Base-by-base conservation (phyloP, 2,888 invertebrate genomes). In the Ennomos quercinarius region DNA sequence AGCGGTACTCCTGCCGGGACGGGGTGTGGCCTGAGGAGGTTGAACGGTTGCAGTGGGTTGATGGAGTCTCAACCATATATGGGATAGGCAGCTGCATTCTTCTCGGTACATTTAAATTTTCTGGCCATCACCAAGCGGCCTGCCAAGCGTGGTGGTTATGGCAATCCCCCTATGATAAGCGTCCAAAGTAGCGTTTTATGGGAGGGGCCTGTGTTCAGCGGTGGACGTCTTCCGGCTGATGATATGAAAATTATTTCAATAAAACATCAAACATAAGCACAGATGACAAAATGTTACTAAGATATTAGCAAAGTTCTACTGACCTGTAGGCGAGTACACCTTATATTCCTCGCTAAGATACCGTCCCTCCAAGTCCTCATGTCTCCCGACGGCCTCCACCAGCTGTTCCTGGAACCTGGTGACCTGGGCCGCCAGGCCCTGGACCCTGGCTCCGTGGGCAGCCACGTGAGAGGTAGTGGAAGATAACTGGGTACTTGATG, bases 21-120 rank as follows among this genome's bases (percentile, higher is more conserved):
- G 97, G 97, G 0, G 97, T 97, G 46, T 88, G 77, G 17, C 96
- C 96, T 95, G 81, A 2, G n/a, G n/a, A n/a, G n/a, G n/a, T n/a
- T n/a, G n/a, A n/a, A n/a, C n/a, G n/a, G n/a, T n/a, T n/a, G n/a
- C n/a, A n/a, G n/a, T n/a, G n/a, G n/a, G n/a, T n/a, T n/a, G n/a
- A n/a, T n/a, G n/a, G n/a, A n/a, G n/a, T n/a, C n/a, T n/a, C n/a
- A n/a, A n/a, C n/a, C n/a, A n/a, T n/a, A n/a, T n/a, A n/a, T n/a
- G n/a, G n/a, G n/a, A n/a, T n/a, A n/a, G n/a, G n/a, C n/a, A n/a
- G n/a, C n/a, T n/a, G n/a, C n/a, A n/a, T n/a, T n/a, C n/a, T n/a
- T n/a, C n/a, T n/a, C n/a, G n/a, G n/a, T n/a, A n/a, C n/a, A n/a
- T n/a, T n/a, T n/a, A n/a, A n/a, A n/a, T n/a, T n/a, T n/a, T n/a